Base-by-base conservation (phyloP, 2,888 invertebrate genomes). In the Bedellia somnulentella region DNA sequence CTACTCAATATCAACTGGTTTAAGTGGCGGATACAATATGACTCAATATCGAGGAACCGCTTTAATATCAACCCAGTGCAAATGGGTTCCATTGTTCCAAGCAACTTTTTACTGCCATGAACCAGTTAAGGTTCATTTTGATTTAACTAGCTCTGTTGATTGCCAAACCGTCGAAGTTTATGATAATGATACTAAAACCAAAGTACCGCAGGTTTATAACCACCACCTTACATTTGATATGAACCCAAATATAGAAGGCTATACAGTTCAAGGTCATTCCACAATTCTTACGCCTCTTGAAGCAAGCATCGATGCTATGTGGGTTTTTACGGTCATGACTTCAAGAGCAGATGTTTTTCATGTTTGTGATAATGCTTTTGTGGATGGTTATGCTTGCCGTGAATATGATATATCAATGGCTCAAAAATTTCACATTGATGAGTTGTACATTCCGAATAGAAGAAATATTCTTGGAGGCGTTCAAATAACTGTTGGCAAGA, bases 31-130 rank as follows among this genome's bases (percentile, higher is more conserved):
- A 0, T 51, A 49, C 15, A 58, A 57, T 0, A 24, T 70, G 1
- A 45, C 57, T 2, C 64, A 66, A 22, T 46, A 58, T 26, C 39
- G 22, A 10, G 71, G 73, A 0, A 30, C 31, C 0, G 37, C 52
- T 2, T 24, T 32, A 0, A 37, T 60, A 0, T 51, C 58, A 2
- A 32, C 57, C 0, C 50, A 44, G 25, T 63, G 66, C 48, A 58
- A 52, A 30, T 75, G 73, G 73, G 45, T 75, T 1, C 71, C 75
- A 0, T 66, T 52, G 29, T 71, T 73, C 28, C 67, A 61, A 57
- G 64, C 55, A 16, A 50, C 62, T 0, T 73, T 67, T 32, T 57
- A 45, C 35, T 68, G 71, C 30, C 73, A 75, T 25, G 39, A 40
- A 0, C 45, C 46, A 1, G 64, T 66, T 1, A 64, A 66, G 38